Evolutionary conservation across 2,888 invertebrate species (phyloP), one percentile per base, ranked within the genome.

Genomic region (Conistra vaccinii): DNA sequence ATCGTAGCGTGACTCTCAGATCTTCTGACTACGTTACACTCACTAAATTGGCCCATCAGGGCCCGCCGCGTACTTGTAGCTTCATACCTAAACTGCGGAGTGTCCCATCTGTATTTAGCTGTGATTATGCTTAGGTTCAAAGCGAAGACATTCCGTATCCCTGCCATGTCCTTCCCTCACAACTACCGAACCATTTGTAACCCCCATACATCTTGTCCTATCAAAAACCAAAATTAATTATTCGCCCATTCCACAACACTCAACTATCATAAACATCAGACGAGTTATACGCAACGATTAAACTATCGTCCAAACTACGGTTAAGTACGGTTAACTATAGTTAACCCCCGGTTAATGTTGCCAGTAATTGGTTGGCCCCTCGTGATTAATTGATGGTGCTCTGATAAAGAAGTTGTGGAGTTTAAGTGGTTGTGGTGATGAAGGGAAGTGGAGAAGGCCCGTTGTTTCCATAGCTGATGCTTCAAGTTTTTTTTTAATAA

Each of bases 321-420:
- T 91, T 90, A 88, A 83, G 84, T 76, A 83, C 85, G 89, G 87
- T 91, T 90, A 81, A 73, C 87, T 86, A 85, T 81, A 88, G 85
- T 88, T 89, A 91, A 89, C 92, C 89, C 88, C 82, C 78, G 85
- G 89, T 89, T 91, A 91, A 89, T 87, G 79, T 79, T 69, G 67
- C 86, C 85, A 81, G 83, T 82, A 84, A 86, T 89, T 87, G 85
- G 85, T 86, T 79, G 69, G 87, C 72, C 85, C 76, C 73, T 81
- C 69, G 87, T 92, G 93, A 92, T 93, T 92, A 92, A 93, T 93
- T 89, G 90, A 90, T 89, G 79, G 77, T 76, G 72, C 60, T 73
- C 74, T 81, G 83, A 86, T 89, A 88, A 86, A 85, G 85, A 85
- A 88, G 81, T 82, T 80, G 80, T 75, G 80, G 78, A 75, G 76